Evolutionary conservation across 2,888 invertebrate species (phyloP), one percentile per base, ranked within the genome.

Genomic region (Heliconius charithonia): DNA sequence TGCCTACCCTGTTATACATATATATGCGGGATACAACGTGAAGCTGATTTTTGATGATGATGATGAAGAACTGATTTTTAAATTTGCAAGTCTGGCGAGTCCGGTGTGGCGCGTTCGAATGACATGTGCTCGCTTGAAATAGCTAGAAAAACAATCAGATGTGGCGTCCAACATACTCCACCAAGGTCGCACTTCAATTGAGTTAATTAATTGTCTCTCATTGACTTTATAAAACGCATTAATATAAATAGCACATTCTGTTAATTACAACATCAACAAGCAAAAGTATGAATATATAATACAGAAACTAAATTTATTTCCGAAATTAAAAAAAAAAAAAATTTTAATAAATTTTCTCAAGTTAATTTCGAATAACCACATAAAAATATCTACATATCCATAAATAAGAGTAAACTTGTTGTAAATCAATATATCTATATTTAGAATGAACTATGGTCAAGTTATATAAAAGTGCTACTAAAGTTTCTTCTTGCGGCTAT

Each of bases 151-250:
- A 88, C 85, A 88, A 89, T 86, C 86, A 86, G 84, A 85, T 83
- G 84, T 82, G 84, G 79, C 84, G 86, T 85, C 85, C 83, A 84
- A 86, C 87, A 84, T 84, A 85, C 85, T 84, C 83, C 85, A 86
- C 83, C 89, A 90, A 91, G 89, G 90, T 89, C 89, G 86, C 81
- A 81, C 76, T 82, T 85, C 87, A 89, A 89, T 89, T 89, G 87
- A 86, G 86, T 87, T 87, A 83, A 88, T 87, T 88, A 88, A 88
- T 89, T 88, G 87, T 86, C 85, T 85, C 87, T 87, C 86, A 85
- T 88, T 86, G 84, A 84, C 85, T 83, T 84, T 81, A 84, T 83
- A 82, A 85, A 83, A 81, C 82, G 82, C 83, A 84, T 85, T 86
- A 84, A 85, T 85, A 84, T 82, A 83, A 85, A 86, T 85, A 85